Base-by-base conservation (phyloP, 2,888 invertebrate genomes). In the Dimorphilus gyrociliatus region DNA sequence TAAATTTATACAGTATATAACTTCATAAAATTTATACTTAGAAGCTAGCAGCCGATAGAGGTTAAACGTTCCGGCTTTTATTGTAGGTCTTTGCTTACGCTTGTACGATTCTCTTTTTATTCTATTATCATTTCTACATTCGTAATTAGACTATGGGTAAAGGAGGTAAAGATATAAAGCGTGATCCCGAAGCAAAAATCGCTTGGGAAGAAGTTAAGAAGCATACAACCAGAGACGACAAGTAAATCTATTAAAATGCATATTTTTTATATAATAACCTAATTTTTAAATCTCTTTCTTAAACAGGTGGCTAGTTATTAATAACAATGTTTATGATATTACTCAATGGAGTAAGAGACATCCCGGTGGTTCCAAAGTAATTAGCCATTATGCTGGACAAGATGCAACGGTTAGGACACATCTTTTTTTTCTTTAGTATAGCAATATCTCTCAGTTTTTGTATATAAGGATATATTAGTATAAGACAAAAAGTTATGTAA, bases 261-360 rank as follows among this genome's bases (percentile, higher is more conserved):
- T n/a, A n/a, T n/a, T n/a, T n/a, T n/a, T n/a, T n/a, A n/a, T n/a
- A n/a, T n/a, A n/a, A n/a, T n/a, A n/a, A n/a, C n/a, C n/a, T n/a
- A n/a, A n/a, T n/a, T n/a, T n/a, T n/a, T n/a, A n/a, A n/a, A n/a
- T n/a, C n/a, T n/a, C n/a, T 32, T n/a, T n/a, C n/a, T n/a, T n/a
- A n/a, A n/a, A n/a, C n/a, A 39, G 44, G 19, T 62, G 62, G 62
- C 27, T 62, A 12, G 60, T 61, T 17, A 53, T 61, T 13, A 47
- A 57, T 6, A 47, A 50, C 18, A 35, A 51, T 24, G 58, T 60
- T 10, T 61, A 60, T 35, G 51, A 62, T 37, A 52, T 60, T 19
- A 53, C 56, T 4, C 35, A 44, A 24, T 62, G 56, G 54, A 34
- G 48, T 10, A 35, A 39, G 12, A 46, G 45, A 30, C 62, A 62